Base-by-base conservation (phyloP, 1,140 invertebrate genomes). In the Cataglyphis hispanica region DNA sequence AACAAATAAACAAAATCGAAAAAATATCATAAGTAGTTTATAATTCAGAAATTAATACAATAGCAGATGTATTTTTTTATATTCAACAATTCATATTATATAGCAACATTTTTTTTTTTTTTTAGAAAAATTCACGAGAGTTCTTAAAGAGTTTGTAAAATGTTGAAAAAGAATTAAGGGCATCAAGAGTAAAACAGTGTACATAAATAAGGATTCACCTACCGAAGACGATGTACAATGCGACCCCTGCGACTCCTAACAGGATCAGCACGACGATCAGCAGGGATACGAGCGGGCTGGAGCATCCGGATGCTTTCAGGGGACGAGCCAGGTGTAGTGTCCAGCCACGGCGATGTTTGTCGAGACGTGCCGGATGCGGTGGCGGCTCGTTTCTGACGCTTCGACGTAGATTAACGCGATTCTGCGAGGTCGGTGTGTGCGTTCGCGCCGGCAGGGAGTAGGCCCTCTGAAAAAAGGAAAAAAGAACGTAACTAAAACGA, bases 151-250 rank as follows among this genome's bases (percentile, higher is more conserved):
- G 13, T 46, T 46, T 46, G 16, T 46, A 46, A 13, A 43, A 43
- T 43, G 11, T 0, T 46, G 43, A 16, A 3, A 53, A 70, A 56
- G 19, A 27, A 77, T 61, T 19, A 25, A 58, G 6, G 22, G 2
- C 19, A 43, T 13, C 7, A 22, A 16, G 13, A 40, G 25, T 61
- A 27, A 69, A 25, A 58, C 70, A 50, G 3, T 16, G 46, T 50
- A 16, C 10, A 19, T n/a, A 40, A 56, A 40, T 40, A 16, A 60
- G 60, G 37, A 0, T 43, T 31, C 27, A 69, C 90, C 93, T 61
- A 95, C 94, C 94, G 43, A 95, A 94, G 4, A 93, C 93, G 66
- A 95, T 93, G 80, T 95, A 95, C 8, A 95, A 80, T 0, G 94
- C 94, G 6, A 93, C 91, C 1, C 90, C 92, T 7, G 93, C 94